These are phyloP conservation scores for Musca vetustissima DNA, from an alignment of 1,140 invertebrate genomes.

Conservation along the genomic window DNA sequence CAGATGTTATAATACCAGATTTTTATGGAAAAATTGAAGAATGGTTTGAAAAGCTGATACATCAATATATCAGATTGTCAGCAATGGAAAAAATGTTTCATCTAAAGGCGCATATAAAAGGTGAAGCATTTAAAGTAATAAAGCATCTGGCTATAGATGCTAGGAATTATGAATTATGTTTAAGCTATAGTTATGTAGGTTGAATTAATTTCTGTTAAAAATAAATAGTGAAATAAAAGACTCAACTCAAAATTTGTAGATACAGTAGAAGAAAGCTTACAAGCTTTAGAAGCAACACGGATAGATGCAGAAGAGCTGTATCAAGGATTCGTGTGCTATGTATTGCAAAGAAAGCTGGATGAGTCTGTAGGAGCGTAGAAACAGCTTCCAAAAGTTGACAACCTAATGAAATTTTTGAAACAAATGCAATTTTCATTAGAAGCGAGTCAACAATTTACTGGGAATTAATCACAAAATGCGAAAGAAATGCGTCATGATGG, in stretches of 20 bases:
- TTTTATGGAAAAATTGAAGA: no score
- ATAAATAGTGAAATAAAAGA: no score
- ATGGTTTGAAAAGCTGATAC: neutral
- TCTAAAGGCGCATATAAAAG: no score
- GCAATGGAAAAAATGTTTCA: no score
- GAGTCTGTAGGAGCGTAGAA: neutral
- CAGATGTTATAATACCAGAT: neutral
- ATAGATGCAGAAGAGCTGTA: neutral
- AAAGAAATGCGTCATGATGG: no score
- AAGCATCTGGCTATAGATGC: no score
- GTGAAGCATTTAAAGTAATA: no score
- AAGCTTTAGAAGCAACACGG: neutral
- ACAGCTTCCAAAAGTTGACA: slow-evolving; percentile 1
- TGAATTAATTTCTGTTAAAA: no score
- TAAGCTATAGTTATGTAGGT: no score
- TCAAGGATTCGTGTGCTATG: neutral
- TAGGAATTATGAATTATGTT: no score
- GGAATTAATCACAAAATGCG: no score
- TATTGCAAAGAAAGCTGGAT: slow-evolving; percentile 3
- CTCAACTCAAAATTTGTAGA: neutral
- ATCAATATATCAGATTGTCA: no score
- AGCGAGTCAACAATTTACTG: neutral
- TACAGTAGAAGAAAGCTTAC: neutral
- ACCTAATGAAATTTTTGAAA: neutral
- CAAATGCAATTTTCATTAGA: slow-evolving; percentile 7